These are phyloP conservation scores for Siphlonurus alternatus DNA, from an alignment of 2,888 invertebrate species.

Conservation along the genomic window DNA sequence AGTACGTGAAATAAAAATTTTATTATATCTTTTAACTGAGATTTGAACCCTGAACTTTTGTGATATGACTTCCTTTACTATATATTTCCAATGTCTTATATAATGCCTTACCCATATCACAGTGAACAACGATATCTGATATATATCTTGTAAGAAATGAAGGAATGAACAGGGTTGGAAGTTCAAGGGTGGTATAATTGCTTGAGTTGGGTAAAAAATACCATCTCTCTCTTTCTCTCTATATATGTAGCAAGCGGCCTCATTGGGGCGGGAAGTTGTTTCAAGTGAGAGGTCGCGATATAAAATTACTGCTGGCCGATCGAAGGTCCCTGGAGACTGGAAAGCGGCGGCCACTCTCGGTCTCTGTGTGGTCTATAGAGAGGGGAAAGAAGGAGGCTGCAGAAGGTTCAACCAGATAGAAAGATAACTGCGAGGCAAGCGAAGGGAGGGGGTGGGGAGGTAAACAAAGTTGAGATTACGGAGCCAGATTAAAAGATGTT, in stretches of 20 bases:
- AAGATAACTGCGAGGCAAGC: not conserved
- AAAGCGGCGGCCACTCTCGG: not conserved
- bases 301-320: slow-evolving; percentile 1
- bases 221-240: not conserved
- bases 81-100: too few species aligned
- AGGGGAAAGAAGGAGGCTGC: not conserved
- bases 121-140: too few species aligned
- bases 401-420: not conserved
- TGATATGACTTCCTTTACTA: too few species aligned
- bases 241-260: not conserved
- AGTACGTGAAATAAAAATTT: not conserved
- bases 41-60: too few species aligned
- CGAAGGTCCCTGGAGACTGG: not conserved
- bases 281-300: not conserved
- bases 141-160: too few species aligned
- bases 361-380: not conserved
- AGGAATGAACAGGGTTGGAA: too few species aligned
- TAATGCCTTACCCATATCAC: too few species aligned
- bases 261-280: not conserved
- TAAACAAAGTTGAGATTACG: not conserved
- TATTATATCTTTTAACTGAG: too few species aligned
- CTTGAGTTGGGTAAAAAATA: too few species aligned
- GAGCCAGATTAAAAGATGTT: not conserved
- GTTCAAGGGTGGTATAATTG: not conserved
- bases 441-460: not conserved